Conservation (phyloP, 2,888 invertebrate species). For the Incurvaria masculella region DNA sequence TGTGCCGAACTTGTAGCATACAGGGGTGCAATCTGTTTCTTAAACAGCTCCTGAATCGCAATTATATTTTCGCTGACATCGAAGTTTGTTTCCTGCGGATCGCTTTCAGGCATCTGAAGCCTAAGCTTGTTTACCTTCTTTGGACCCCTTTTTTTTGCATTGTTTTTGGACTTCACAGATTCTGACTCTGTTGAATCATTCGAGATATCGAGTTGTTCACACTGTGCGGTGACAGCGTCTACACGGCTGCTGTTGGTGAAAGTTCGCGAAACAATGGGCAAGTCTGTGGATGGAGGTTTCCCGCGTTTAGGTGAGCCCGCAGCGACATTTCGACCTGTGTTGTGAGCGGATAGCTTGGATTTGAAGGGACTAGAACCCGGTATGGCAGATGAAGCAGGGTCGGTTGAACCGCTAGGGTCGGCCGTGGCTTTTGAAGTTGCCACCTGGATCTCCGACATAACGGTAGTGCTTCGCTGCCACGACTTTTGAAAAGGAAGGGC, state of each 20-base stretch:
- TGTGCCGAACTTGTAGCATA: slow-evolving; percentile 33
- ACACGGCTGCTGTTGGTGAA: background rate
- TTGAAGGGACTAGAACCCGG: background rate
- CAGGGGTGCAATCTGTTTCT: slow-evolving; percentile 28
- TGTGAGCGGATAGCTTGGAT: background rate
- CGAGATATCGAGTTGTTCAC: background rate
- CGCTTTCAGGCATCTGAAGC: slow-evolving; percentile 24
- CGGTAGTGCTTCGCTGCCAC: too few relatives aligned
- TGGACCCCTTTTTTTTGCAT: slow-evolving; percentile 21
- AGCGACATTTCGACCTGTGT: background rate
- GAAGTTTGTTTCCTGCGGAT: slow-evolving; percentile 18
- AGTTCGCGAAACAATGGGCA: background rate
- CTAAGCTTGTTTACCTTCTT: slow-evolving; percentile 33
- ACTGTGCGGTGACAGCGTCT: background rate
- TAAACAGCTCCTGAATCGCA: slow-evolving; percentile 31
- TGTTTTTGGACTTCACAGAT: too few relatives aligned
- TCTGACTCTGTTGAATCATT: too few relatives aligned
- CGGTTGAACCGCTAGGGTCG: too few relatives aligned
- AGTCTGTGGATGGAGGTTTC: background rate
- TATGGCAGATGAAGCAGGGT: too few relatives aligned
- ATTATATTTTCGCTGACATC: slow-evolving; percentile 9
- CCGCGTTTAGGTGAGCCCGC: background rate
- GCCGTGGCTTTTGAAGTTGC: too few relatives aligned
- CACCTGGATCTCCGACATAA: too few relatives aligned
- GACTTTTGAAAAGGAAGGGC: too few relatives aligned